Evolutionary conservation across 2,888 invertebrate species (phyloP).

Genomic region (Neoascia interrupta): DNA sequence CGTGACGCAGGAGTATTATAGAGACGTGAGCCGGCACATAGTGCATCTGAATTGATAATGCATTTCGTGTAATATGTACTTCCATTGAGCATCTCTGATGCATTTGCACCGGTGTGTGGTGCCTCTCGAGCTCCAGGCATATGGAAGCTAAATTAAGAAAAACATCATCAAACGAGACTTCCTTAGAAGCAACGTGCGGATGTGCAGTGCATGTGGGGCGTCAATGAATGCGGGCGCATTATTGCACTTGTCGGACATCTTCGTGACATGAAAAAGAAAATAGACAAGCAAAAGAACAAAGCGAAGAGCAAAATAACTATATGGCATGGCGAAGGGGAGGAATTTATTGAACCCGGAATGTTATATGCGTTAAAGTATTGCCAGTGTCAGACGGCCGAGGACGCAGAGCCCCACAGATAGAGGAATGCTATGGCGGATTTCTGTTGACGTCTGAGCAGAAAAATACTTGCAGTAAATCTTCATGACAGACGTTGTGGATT

Average conservation of each 20-base stretch:
- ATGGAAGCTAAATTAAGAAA: slow-evolving; percentile 35
- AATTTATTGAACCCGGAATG: slow-evolving; percentile 57
- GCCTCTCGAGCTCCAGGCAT: slow-evolving; percentile 1
- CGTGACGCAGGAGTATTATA: slow-evolving; percentile 8
- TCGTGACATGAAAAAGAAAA: slow-evolving; percentile 21
- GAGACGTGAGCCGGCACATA: neutral
- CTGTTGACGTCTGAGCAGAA: neutral
- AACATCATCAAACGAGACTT: slow-evolving; percentile 8
- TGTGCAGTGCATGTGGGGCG: slow-evolving; percentile 3
- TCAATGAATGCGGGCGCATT: slow-evolving; percentile 26
- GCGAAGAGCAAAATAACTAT: neutral
- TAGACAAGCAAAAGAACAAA: neutral
- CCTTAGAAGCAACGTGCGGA: neutral
- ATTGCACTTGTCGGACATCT: slow-evolving; percentile 50
- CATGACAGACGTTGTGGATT: neutral
- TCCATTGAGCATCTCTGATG: slow-evolving; percentile 5
- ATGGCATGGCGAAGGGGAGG: neutral
- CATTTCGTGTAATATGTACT: neutral
- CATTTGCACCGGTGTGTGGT: slow-evolving; percentile 7
- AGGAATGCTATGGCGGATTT: neutral
- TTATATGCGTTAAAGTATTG: neutral
- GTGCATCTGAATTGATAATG: slow-evolving; percentile 26
- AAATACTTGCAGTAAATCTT: neutral
- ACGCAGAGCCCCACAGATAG: neutral
- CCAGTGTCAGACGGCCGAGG: neutral